A percentile compares a stretch with the other conserved stretches of the same genome.
Conservation (phyloP, 2,888 invertebrate species). For the Dromius quadrimaculatus region DNA sequence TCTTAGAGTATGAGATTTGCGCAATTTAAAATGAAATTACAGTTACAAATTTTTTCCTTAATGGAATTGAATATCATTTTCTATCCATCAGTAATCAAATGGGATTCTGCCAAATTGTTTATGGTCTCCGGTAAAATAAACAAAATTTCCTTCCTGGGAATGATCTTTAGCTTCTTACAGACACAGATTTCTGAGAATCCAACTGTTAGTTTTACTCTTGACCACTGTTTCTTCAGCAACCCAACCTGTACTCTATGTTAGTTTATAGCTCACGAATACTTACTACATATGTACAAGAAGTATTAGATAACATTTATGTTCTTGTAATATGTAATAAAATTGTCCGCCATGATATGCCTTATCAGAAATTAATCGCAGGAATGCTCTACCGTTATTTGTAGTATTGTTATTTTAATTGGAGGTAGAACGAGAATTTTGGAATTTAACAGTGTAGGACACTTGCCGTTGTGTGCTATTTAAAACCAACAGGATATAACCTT, state of each 20-base stretch:
- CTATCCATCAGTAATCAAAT: not conserved
- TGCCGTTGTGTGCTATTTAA: no score
- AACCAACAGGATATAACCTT: no score
- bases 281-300: constrained; percentile 33
- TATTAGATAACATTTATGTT: constrained; percentile 41
- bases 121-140: constrained; percentile 5
- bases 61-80: constrained; percentile 21
- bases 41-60: constrained; percentile 8
- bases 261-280: constrained; percentile 30
- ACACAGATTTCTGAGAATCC: constrained; percentile 26
- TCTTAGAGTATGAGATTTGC: no score
- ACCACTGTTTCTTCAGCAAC: constrained; percentile 4
- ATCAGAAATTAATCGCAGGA: constrained; percentile 36
- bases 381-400: constrained; percentile 40
- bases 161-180: not conserved
- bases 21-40: no score
- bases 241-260: constrained; percentile 29
- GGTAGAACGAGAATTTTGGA: constrained; percentile 14
- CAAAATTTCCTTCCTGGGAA: constrained; percentile 2
- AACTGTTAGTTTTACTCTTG: constrained; percentile 31
- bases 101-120: constrained; percentile 4
- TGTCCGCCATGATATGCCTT: constrained; percentile 10
- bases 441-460: constrained; percentile 12
- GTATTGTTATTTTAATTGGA: constrained; percentile 22
- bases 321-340: constrained; percentile 39